These are phyloP conservation scores for Zaprionus africanus DNA, from an alignment of 1,140 invertebrate genomes.

Conservation along the genomic window DNA sequence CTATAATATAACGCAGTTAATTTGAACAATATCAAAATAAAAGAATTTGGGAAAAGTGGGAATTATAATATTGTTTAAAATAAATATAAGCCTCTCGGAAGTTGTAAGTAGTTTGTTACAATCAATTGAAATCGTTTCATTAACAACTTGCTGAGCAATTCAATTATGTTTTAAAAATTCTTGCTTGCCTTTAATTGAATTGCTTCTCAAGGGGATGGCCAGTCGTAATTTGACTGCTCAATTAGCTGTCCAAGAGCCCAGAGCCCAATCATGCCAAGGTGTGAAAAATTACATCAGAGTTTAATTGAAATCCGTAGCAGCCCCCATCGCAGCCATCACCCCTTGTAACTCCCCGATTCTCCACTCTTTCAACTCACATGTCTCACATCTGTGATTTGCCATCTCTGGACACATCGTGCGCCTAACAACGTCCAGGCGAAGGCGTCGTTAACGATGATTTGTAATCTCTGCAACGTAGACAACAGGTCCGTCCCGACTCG, in stretches of 20 bases:
- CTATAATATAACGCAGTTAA: not conserved
- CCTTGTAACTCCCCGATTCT: not conserved
- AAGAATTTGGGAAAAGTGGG: too few relatives aligned
- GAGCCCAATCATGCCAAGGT: constrained; percentile 45
- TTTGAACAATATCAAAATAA: not conserved
- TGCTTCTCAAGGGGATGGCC: not conserved
- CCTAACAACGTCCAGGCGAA: constrained; percentile 20
- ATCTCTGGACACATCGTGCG: constrained; percentile 32
- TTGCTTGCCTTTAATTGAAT: constrained; percentile 7
- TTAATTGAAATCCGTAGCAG: constrained; percentile 68
- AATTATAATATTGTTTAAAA: too few relatives aligned
- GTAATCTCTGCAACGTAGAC: constrained; percentile 51
- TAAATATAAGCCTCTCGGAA: not conserved
- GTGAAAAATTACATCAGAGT: constrained; percentile 57
- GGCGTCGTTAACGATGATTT: constrained; percentile 73
- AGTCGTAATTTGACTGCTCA: constrained; percentile 60
- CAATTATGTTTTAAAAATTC: not conserved
- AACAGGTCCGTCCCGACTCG: not conserved
- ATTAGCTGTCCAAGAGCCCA: constrained; percentile 46
- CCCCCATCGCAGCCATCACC: constrained; percentile 20
- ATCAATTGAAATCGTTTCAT: not conserved
- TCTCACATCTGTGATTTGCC: constrained; percentile 34
- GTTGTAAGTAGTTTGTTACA: not conserved
- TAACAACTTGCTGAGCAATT: not conserved
- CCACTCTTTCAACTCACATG: constrained; percentile 17